Base-by-base conservation (phyloP, 2,797 vertebrate genomes). In the Poeciliopsis gracilis region DNA sequence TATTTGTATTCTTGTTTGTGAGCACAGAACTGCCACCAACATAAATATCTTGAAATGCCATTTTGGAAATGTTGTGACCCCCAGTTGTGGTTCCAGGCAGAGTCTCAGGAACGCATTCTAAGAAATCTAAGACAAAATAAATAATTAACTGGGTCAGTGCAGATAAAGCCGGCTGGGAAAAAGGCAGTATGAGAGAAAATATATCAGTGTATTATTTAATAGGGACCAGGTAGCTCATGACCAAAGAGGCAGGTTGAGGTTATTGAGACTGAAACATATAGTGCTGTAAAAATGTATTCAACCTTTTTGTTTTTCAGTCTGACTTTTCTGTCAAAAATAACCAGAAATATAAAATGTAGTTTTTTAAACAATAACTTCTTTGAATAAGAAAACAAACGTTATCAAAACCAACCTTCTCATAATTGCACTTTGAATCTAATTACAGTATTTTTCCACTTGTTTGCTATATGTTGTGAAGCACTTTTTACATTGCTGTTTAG, bases 111-210 rank as follows among this genome's bases (percentile, higher is more conserved):
- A 69, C 1, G 72, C 20, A 79, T 73, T 78, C 61, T 59, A 30
- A 43, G 41, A 85, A 79, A 76, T 57, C 16, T 75, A 73, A 25
- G 23, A 73, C 78, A 20, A 79, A 46, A 51, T 78, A 57, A 78
- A 84, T 79, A 51, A 75, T 84, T 75, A 75, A 53, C 72, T 78
- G n/a, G 71, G 41, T 79, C 53, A 81, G n/a, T 57, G 43, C 28
- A 70, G 71, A 76, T 70, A 49, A 67, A 49, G 53, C 6, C 47
- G 47, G 20, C 38, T 43, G n/a, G 71, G n/a, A 45, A 45, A 66
- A 61, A 71, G 57, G 23, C 45, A 25, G 11, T 13, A 66, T 33
- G 25, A 28, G 7, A 63, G 33, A 77, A 78, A 77, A 59, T 18
- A 5, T 61, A n/a, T 63, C 30, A 23, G 33, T 43, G 61, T 57